Conservation (phyloP, 2,888 invertebrate species). For the Globia sparganii region DNA sequence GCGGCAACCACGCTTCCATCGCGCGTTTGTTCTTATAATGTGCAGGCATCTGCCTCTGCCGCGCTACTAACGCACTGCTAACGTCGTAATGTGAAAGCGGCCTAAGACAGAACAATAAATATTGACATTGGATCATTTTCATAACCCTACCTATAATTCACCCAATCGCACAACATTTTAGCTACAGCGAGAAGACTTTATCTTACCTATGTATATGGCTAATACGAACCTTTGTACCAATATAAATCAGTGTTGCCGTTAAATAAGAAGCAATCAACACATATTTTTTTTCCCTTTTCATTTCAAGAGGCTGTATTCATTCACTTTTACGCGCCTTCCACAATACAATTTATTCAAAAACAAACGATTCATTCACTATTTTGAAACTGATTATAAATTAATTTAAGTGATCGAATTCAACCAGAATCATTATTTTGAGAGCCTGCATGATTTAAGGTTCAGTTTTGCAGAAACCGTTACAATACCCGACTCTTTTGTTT, state of each 20-base stretch:
- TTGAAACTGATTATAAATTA: neutral
- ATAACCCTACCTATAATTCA: neutral
- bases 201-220: neutral
- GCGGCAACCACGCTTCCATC: too few relatives aligned
- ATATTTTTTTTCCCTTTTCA: neutral
- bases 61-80: too few relatives aligned
- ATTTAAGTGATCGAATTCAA: neutral
- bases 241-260: neutral
- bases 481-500: neutral
- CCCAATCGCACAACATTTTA: neutral
- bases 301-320: neutral
- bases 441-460: neutral
- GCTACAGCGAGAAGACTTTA: neutral
- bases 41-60: too few relatives aligned
- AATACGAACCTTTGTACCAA: neutral
- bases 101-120: neutral
- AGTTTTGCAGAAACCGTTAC: neutral
- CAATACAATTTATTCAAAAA: neutral
- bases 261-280: neutral
- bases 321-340: neutral
- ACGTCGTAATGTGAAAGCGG: too few relatives aligned
- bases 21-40: too few relatives aligned
- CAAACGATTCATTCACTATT: neutral
- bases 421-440: neutral
- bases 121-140: neutral